Percentiles rank a stretch among this genome's conserved stretches.
Conservation (phyloP, 2,797 vertebrate genomes). For the Anguilla pacifica region DNA sequence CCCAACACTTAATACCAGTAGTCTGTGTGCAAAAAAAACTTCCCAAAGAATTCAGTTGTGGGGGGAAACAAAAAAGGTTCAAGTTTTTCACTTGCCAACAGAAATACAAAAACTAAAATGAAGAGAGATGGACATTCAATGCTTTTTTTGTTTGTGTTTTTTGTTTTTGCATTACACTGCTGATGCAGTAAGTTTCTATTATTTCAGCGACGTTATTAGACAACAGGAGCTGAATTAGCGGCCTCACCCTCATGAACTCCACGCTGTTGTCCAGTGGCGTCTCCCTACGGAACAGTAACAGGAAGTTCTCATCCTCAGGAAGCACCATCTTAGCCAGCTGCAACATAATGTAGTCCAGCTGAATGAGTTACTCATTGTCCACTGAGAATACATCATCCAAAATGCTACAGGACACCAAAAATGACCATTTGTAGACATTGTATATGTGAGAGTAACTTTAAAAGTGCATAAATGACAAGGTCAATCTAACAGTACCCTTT, state of each 20-base stretch:
- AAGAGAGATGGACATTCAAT: neutral
- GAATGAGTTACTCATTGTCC: neutral
- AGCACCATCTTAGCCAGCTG: conserved; percentile 83
- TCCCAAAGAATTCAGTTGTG: neutral
- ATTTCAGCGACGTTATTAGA: neutral
- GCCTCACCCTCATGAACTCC: conserved; percentile 90
- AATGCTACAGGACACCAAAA: neutral
- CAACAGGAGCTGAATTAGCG: neutral
- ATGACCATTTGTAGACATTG: neutral
- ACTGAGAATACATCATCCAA: neutral
- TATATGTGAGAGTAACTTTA: neutral
- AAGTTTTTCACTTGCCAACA: neutral
- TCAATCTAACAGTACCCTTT: neutral
- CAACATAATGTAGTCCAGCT: neutral
- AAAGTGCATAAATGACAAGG: neutral
- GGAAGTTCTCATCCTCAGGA: conserved; percentile 87
- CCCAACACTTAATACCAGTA: no score
- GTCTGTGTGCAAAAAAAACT: neutral
- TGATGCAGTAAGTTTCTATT: neutral
- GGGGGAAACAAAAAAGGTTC: neutral
- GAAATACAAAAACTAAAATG: neutral
- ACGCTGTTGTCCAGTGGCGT: conserved; percentile 89
- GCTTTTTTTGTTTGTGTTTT: no score
- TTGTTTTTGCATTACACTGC: neutral
- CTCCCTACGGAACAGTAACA: conserved; percentile 87